Percentiles rank a stretch among this genome's conserved stretches.
Evolutionary conservation across 2,113 vertebrate genomes (phyloP).

Genomic region (Antechinus stuartii): DNA sequence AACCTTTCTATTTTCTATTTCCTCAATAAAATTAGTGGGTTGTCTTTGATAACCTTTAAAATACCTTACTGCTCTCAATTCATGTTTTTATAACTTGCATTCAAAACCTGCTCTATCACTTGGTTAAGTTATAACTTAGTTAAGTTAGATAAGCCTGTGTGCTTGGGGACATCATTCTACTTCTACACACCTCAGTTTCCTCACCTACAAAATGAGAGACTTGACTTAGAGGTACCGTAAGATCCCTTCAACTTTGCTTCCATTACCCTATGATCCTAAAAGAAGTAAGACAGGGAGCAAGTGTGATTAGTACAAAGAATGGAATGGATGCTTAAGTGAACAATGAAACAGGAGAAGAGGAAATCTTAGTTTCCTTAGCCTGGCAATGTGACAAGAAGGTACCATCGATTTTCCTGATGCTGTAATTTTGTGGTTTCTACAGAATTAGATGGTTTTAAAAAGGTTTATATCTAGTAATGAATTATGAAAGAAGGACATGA

Average conservation of each 20-base stretch:
- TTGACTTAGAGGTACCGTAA: background rate
- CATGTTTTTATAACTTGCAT: background rate
- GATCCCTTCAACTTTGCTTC: background rate
- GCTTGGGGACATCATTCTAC: background rate
- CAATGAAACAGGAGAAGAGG: background rate
- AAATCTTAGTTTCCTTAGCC: background rate
- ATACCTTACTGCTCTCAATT: background rate
- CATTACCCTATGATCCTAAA: background rate
- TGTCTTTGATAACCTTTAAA: background rate
- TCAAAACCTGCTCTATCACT: background rate
- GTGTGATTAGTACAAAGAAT: background rate
- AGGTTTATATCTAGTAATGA: background rate
- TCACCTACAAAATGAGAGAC: too few relatives aligned
- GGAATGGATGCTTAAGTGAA: background rate
- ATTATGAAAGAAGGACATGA: background rate
- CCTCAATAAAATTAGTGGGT: too few relatives aligned
- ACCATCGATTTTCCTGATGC: background rate
- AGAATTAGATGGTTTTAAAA: background rate
- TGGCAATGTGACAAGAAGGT: background rate
- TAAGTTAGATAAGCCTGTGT: background rate
- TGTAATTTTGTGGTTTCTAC: background rate
- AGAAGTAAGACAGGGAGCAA: background rate
- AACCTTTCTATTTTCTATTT: too few relatives aligned
- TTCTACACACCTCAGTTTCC: background rate
- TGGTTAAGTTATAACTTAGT: background rate